Base-by-base conservation (phyloP, 2,888 invertebrate genomes). In the Criorhina ranunculi region DNA sequence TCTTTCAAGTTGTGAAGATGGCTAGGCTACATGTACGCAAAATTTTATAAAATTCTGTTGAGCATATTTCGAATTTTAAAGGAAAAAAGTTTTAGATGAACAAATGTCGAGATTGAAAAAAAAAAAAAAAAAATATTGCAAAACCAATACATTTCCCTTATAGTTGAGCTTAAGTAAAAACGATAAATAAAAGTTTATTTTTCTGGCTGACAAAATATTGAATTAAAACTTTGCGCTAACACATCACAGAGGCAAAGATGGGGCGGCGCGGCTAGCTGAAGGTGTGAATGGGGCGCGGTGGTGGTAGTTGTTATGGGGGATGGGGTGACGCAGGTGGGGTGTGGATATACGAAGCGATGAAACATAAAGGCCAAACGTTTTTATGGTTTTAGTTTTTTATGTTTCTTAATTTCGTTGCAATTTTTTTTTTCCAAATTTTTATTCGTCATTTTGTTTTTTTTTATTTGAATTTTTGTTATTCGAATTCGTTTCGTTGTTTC, bases 141-240 rank as follows among this genome's bases (percentile, higher is more conserved):
- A 24, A 24, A 24, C 24, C 24, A 24, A 24, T 24, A 24, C 24
- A 24, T 4, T 3, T 24, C 24, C 24, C 24, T 24, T 24, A 24
- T 24, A 24, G 24, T 1, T 3, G 24, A 24, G 24, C 24, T 24
- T 24, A 60, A 19, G 31, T 44, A 40, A 35, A 42, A 42, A 42
- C 8, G 24, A 24, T 24, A 24, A 24, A 24, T 24, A 59, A 51
- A 59, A 69, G 59, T 53, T 77, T 60, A 60, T 67, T 67, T 59
- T 67, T 51, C 59, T 49, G 24, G 49, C 78, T 70, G 78, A 70
- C 78, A 70, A 70, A 78, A 78, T 78, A 78, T 78, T 70, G 70
- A 78, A 78, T 64, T 78, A 78, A 70, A 70, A 64, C 44, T 78
- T 70, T 70, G 40, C n/a, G 8, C 42, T 70, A 35, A 31, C 62